These are phyloP conservation scores for Chloropsis cyanopogon DNA, from an alignment of 2,113 vertebrate genomes.

Conservation along the genomic window DNA sequence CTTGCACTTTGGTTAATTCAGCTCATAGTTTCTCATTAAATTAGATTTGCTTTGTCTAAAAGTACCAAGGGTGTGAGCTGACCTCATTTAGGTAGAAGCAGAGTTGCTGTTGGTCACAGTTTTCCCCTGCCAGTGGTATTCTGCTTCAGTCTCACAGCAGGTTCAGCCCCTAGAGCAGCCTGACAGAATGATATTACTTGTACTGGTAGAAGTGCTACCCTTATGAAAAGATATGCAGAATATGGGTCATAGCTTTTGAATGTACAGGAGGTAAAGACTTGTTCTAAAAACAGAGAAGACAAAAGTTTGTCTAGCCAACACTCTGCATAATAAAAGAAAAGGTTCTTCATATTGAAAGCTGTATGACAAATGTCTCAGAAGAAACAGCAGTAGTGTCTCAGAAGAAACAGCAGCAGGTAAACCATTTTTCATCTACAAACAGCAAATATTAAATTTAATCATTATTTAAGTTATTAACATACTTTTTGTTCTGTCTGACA, in stretches of 20 bases:
- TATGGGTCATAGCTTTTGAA: background rate
- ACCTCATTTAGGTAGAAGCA: background rate
- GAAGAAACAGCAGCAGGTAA: background rate
- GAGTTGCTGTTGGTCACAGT: accelerated
- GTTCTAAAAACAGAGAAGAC: background rate
- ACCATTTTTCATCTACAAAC: background rate
- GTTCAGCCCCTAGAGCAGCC: background rate
- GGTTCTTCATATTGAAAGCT: background rate
- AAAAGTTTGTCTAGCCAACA: background rate
- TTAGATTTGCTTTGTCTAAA: background rate
- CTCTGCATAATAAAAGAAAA: background rate
- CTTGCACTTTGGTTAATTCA: background rate
- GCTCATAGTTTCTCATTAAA: background rate
- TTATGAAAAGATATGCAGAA: background rate
- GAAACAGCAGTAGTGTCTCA: background rate
- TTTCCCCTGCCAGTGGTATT: background rate
- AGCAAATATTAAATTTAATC: background rate
- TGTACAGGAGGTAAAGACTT: background rate
- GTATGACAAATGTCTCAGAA: background rate
- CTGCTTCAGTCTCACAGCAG: background rate
- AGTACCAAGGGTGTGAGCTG: background rate
- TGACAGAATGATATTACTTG: background rate
- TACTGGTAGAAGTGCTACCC: background rate
- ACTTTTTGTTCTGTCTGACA: background rate
- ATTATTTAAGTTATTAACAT: background rate